Conservation (phyloP, 1,140 invertebrate species). For the Bombyx mori region ASM3026992v2 NC_085113.1:13353001-13353500, state of each 20-base stretch:
- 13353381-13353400: constrained; percentile 64
- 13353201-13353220: too few species aligned
- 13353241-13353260: constrained; percentile 27
- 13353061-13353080: constrained; percentile 48
- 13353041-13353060: constrained; percentile 64
- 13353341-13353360: constrained; percentile 64
- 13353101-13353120: constrained; percentile 30
- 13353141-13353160: constrained; percentile 66
- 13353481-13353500: constrained; percentile 24
- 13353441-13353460: constrained; percentile 20
- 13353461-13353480: constrained; percentile 35
- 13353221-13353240: too few species aligned
- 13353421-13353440: constrained; percentile 32
- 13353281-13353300: constrained; percentile 19
- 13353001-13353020: constrained; percentile 62
- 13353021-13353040: constrained; percentile 66
- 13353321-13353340: constrained; percentile 61
- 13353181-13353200: constrained; percentile 63
- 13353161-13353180: constrained; percentile 32
- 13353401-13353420: constrained; percentile 68
- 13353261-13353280: constrained; percentile 42
- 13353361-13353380: constrained; percentile 69
- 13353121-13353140: constrained; percentile 63
- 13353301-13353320: constrained; percentile 58
- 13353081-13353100: constrained; percentile 30